Percentiles rank a stretch among this genome's conserved stretches.
These are phyloP conservation scores for Ceraclea dissimilis DNA, from an alignment of 2,888 invertebrate genomes.

Conservation along the genomic window DNA sequence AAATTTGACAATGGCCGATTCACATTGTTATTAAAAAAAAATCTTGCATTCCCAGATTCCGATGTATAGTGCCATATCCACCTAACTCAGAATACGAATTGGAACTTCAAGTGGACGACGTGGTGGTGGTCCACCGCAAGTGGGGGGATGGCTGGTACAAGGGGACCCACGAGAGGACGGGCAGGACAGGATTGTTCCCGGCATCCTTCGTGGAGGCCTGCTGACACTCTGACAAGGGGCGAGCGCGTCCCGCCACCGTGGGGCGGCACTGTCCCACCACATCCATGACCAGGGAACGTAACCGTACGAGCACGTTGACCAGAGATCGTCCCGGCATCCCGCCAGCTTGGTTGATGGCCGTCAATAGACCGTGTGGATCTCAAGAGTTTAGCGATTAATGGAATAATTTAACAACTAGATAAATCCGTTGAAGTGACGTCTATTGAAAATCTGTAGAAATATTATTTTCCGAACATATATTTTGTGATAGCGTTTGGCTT, in stretches of 20 bases:
- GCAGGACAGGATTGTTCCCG: conserved; percentile 89
- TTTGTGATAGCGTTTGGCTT: too few relatives aligned
- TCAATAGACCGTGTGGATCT: background rate
- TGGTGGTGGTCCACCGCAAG: conserved; percentile 85
- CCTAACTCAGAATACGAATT: conserved; percentile 90
- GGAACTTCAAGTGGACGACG: conserved; percentile 82
- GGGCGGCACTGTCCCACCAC: background rate
- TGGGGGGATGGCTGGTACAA: conserved; percentile 95
- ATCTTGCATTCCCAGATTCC: conserved; percentile 61
- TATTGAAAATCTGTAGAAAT: too few relatives aligned
- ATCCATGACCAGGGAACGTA: background rate
- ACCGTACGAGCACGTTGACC: background rate
- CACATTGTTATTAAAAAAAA: too few relatives aligned
- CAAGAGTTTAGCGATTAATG: background rate
- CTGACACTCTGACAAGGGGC: conserved; percentile 9
- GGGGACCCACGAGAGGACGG: conserved; percentile 82
- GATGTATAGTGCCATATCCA: conserved; percentile 90
- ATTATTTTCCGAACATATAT: too few relatives aligned
- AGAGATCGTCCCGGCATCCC: background rate
- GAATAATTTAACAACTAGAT: too few relatives aligned
- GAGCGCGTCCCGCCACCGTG: background rate
- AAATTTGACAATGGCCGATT: too few relatives aligned
- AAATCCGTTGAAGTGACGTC: too few relatives aligned
- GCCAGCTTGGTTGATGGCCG: background rate
- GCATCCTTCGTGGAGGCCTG: conserved; percentile 83